Evolutionary conservation across 2,113 vertebrate species (phyloP), one percentile per base, ranked within the genome.

Genomic region (Marmota flaviventris): DNA sequence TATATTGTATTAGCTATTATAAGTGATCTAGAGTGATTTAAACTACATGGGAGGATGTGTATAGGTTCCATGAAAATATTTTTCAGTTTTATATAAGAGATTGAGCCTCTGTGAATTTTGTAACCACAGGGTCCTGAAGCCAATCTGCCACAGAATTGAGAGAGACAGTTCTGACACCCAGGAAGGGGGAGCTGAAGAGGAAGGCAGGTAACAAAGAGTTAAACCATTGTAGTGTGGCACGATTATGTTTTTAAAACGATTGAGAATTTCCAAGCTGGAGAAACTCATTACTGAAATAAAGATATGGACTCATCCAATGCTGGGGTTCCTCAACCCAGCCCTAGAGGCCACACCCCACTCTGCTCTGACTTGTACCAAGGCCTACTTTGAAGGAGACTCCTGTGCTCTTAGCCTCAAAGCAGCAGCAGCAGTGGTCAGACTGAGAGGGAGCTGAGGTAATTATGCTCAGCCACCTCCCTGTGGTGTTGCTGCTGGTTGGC

Each of bases 401-500:
- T 20, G 16, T 8, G 22, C 29, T 22, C 5, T 70, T 37, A 1
- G 9, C 65, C 56, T 72, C 78, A 17, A 22, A 32, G 37, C 25
- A 37, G 32, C 53, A 78, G 42, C 45, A 53, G 34, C 4, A 13
- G 17, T 12, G 73, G 51, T 39, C 67, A 51, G 61, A 6, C 72
- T 5, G 24, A 58, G 75, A 69, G 4, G 13, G 5, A 53, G 3
- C 13, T 0, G 0, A 10, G 20, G 5, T 39, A 1, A 8, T 20
- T 9, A 17, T 7, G 24, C n/a, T 70, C 14, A 32, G 9, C 13
- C 1, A 3, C 51, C 39, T 53, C 24, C 22, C 6, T 39, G 1
- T 1, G 16, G 20, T 5, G 48, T 37, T 22, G 11, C 17, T 61
- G 34, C 70, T 17, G 2, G 8, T 14, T 65, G 89, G n/a, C 63